phyloP scores from a whole-genome alignment of 2,888 invertebrate genomes.

The Amblyjoppa fuscipennis region DNA sequence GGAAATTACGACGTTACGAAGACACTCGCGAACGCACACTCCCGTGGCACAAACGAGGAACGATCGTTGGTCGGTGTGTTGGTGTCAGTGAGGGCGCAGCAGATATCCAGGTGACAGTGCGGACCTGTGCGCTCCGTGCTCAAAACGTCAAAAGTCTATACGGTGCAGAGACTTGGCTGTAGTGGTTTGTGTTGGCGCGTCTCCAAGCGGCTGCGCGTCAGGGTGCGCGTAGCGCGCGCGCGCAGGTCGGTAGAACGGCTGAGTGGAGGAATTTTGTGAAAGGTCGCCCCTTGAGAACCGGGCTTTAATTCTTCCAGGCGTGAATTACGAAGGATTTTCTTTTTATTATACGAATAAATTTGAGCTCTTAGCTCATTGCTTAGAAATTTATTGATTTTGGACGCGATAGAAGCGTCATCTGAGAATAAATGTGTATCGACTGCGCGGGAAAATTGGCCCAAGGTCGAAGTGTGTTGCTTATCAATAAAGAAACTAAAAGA shows the following conservation, averaged over 20 bases:
- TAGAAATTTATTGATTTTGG: no score
- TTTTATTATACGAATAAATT: background rate
- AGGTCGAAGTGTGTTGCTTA: background rate
- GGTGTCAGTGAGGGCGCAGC: background rate
- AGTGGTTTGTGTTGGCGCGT: background rate
- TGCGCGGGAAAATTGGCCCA: background rate
- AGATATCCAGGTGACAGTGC: background rate
- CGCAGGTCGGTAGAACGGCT: background rate
- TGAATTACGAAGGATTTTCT: background rate
- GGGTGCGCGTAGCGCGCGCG: background rate
- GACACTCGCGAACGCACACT: constrained; percentile 8
- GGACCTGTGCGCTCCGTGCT: background rate
- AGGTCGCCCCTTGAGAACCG: background rate
- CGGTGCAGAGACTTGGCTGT: background rate
- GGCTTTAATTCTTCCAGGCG: background rate
- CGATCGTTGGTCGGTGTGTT: background rate
- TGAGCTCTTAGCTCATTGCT: background rate
- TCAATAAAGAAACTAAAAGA: background rate
- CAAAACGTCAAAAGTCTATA: constrained; percentile 16
- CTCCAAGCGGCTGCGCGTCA: background rate
- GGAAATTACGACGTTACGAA: constrained; percentile 10
- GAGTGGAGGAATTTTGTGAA: background rate
- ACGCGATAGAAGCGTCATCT: no score
- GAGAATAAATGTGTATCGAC: background rate
- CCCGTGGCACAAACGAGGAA: background rate